phyloP scores from a whole-genome alignment of 2,113 vertebrate species.

The Anhinga anhinga region DNA sequence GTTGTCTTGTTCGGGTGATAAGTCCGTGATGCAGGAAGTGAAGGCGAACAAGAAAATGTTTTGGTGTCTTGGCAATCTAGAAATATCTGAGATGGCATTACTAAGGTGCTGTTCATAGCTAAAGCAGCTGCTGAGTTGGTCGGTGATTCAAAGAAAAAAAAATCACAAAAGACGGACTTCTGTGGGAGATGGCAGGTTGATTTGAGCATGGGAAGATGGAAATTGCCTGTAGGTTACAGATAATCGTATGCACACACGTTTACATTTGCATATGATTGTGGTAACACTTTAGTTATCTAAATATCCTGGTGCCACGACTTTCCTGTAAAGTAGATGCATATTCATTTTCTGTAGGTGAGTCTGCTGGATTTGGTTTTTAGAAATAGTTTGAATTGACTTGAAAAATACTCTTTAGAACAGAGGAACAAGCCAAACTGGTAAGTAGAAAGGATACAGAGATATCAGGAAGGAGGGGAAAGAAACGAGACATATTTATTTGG shows the following conservation, averaged over 20 bases:
- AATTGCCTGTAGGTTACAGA: neutral
- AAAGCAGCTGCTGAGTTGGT: too few relatives aligned
- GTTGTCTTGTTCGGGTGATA: fast-evolving
- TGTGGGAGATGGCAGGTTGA: neutral
- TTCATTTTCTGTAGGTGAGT: neutral
- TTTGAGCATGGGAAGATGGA: neutral
- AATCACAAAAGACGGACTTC: fast-evolving
- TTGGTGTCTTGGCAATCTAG: neutral
- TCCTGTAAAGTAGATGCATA: fast-evolving
- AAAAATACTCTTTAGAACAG: neutral
- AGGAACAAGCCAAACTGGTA: neutral
- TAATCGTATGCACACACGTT: fast-evolving
- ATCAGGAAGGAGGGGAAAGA: neutral
- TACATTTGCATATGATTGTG: fast-evolving
- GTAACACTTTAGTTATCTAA: neutral
- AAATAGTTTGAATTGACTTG: neutral
- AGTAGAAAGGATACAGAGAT: neutral
- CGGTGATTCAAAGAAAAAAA: neutral
- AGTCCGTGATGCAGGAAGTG: neutral
- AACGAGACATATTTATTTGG: neutral
- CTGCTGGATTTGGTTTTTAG: neutral
- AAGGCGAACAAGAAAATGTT: fast-evolving
- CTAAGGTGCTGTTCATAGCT: neutral
- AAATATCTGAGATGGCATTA: fast-evolving
- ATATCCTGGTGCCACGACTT: fast-evolving